Evolutionary conservation across 2,113 vertebrate species (phyloP), one percentile per base, ranked within the genome.

Genomic region (Paradoxurus hermaphroditus): DNA sequence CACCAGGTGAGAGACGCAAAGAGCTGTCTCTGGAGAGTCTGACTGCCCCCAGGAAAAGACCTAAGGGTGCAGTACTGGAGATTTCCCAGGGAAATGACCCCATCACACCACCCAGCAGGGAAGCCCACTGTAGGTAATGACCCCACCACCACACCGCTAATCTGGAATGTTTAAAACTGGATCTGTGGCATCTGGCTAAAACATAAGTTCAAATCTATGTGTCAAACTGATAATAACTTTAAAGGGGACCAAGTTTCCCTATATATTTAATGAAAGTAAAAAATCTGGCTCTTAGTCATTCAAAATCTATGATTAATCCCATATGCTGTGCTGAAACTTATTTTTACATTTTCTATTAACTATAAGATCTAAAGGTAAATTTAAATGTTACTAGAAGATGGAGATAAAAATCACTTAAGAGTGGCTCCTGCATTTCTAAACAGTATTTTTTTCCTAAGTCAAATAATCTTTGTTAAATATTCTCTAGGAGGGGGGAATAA

Each of bases 301-400:
- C 25, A 16, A 68, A 95, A 86, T 62, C 51, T 94, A 39, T 83
- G 21, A 90, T 90, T 95, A 79, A 49, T 95, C 51, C 78, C 73
- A 23, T 29, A 83, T 90, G 59, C 27, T 73, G 25, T 15, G 1
- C 49, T 73, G 10, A 94, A 91, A 86, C 6, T 53, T 88, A 49
- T 23, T 36, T 94, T 79, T 63, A 4, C 19, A 83, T 89, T 77
- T 93, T 79, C 53, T 95, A 82, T 51, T 95, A 96, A 94, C 59
- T 27, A 82, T 13, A 75, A 79, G 39, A 41, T 46, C 41, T 53
- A 56, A 84, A 65, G 21, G 82, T 92, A 49, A 81, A 83, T 73
- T 91, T 89, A 85, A 94, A 78, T 92, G 39, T 86, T 96, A 77
- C 34, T 27, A 92, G 49, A 95, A 46, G 31, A 91, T 72, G 31